Base-by-base conservation (phyloP, 2,888 invertebrate species). In the Barypeithes pellucidus region DNA sequence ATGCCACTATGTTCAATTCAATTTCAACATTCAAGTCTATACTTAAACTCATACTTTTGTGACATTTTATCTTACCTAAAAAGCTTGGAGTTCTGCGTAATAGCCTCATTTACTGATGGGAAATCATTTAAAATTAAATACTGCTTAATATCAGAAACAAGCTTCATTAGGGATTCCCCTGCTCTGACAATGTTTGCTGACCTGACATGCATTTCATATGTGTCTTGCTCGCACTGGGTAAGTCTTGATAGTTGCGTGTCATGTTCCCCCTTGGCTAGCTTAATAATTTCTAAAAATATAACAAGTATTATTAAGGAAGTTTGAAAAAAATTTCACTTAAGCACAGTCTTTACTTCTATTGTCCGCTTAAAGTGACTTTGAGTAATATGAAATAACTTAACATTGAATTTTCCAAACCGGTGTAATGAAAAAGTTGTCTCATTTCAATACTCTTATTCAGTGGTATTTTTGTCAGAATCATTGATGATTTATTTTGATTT, bases 81-180 rank as follows among this genome's bases (percentile, higher is more conserved):
- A 11, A 96, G 86, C 84, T 95, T 94, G 0, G 95, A 95, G 84
- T 97, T 97, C 79, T 95, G 94, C n/a, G 95, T 93, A 76, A 99
- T 98, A 0, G 98, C 96, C 83, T 98, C 97, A 85, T 99, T 99
- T 0, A 99, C 96, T 0, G 98, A 97, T 52, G 97, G 97, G 84
- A 99, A 99, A 87, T 99, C 99, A 85, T 99, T 99, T 18, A 99
- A 89, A 81, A 99, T 98, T 52, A 99, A 88, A 86, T 98, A 99
- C 84, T 99, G 98, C 83, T 99, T 99, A 76, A 99, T 95, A 84
- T 99, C 98, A 0, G 98, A 96, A 0, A 98, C 97, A 29, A 99
- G 88, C 86, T 98, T 98, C 94, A 98, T 96, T 22, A 99, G 86
- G 0, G 98, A 97, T 88, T 99, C 98, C 0, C 97, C 97, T 72